Base-by-base conservation (phyloP, 2,888 invertebrate species). In the Orthosia incerta region DNA sequence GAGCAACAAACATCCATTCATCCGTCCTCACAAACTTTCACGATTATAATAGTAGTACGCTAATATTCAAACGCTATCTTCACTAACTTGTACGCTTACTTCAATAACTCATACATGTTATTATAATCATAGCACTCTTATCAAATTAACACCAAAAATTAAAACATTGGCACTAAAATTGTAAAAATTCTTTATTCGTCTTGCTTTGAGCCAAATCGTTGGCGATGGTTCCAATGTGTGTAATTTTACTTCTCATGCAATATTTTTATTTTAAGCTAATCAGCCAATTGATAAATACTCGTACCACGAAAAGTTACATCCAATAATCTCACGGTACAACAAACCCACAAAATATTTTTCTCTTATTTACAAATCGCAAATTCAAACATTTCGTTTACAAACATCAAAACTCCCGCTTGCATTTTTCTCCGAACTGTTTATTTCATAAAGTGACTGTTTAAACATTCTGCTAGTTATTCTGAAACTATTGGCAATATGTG, bases 401-500 rank as follows among this genome's bases (percentile, higher is more conserved):
- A 71, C 26, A 48, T 46, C 12, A 45, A 61, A 57, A 64, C 16
- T 4, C 13, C 39, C 50, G 45, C 18, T n/a, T 46, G 51, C 64
- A 61, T 26, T 59, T 55, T 62, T 56, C 18, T 26, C 18, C 13
- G 26, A 16, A 53, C 26, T 48, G 4, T 76, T 39, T 31, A 53
- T 67, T 79, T 20, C 48, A 67, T 18, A 71, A 71, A 76, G n/a
- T 60, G 31, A n/a, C n/a, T n/a, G n/a, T n/a, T n/a, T n/a, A n/a
- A n/a, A 60, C 62, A 64, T 23, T 71, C 15, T 63, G 53, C 53
- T 56, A 20, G 53, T 45, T 73, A 26, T 76, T 23, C 51, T 68
- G 71, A 64, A 82, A 86, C 81, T 82, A 88, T 80, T 83, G 84
- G 82, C 73, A 80, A 76, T 79, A 82, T 77, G 66, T 80, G 74